Conservation (phyloP, 2,113 vertebrate species). For the Hepsetus odoe region DNA sequence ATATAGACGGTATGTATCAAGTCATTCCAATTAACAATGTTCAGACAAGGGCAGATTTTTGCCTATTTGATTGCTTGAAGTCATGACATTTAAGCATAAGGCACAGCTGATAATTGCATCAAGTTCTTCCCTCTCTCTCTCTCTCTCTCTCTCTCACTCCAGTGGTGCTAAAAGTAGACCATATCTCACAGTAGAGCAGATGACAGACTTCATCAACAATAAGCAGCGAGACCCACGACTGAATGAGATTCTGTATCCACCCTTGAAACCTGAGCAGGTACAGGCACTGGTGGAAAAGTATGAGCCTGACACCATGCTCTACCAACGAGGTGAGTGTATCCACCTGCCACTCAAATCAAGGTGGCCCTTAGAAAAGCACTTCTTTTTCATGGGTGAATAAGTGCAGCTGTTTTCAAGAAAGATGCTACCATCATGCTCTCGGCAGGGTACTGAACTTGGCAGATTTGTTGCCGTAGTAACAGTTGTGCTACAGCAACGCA, state of each 20-base stretch:
- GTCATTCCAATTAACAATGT: too few species aligned
- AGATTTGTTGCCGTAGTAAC: slow-evolving; percentile 19
- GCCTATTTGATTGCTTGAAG: neutral
- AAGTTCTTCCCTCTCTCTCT: slow-evolving; percentile 11
- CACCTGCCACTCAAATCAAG: neutral
- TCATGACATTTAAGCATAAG: too few species aligned
- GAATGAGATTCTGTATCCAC: slow-evolving; percentile 97
- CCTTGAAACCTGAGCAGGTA: slow-evolving; percentile 94
- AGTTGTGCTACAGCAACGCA: neutral
- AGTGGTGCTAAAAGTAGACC: slow-evolving; percentile 92
- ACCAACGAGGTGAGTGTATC: slow-evolving; percentile 86
- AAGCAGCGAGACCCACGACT: slow-evolving; percentile 94
- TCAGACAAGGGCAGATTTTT: too few species aligned
- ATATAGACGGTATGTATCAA: too few species aligned
- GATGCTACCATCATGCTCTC: neutral
- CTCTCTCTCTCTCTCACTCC: slow-evolving; percentile 30
- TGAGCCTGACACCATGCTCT: slow-evolving; percentile 84
- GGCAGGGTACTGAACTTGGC: neutral
- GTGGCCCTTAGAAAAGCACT: neutral
- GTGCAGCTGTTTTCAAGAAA: neutral
- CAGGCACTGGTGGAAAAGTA: slow-evolving; percentile 96
- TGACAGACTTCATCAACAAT: slow-evolving; percentile 95
- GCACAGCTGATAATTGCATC: too few species aligned
- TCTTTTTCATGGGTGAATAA: neutral
- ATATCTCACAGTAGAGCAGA: slow-evolving; percentile 92